These are phyloP conservation scores for Eleginops maclovinus DNA, from an alignment of 2,113 vertebrate genomes.

Conservation along the genomic window DNA sequence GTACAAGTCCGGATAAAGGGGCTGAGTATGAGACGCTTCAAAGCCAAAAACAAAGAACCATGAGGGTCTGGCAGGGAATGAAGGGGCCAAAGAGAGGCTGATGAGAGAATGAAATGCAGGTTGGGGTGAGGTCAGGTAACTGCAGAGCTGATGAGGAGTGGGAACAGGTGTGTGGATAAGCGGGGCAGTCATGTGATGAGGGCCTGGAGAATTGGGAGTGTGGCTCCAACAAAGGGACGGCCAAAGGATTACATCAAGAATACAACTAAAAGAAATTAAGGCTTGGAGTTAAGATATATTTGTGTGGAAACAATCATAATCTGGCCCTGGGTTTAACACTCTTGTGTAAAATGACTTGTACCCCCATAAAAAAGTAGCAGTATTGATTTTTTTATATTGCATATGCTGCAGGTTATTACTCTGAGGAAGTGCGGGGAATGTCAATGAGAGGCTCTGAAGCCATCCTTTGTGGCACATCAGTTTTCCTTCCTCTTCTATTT, in stretches of 20 bases:
- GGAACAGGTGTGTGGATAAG: background rate
- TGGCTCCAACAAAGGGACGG: background rate
- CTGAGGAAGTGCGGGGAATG: background rate
- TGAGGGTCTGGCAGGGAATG: background rate
- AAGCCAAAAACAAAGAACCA: background rate
- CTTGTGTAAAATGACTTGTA: background rate
- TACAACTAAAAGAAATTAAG: too few relatives aligned
- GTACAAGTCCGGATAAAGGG: background rate
- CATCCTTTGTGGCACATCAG: background rate
- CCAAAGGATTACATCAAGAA: too few relatives aligned
- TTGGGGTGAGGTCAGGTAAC: background rate
- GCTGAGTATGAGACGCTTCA: background rate
- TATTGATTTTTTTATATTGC: slow-evolving; percentile 6
- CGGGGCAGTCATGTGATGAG: background rate
- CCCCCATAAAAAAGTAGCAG: background rate
- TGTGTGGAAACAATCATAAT: background rate
- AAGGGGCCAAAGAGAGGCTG: background rate
- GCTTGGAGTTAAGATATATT: background rate
- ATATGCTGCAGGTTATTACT: slow-evolving; percentile 21
- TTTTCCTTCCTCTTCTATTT: background rate
- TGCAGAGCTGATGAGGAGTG: background rate
- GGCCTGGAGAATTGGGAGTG: too few relatives aligned
- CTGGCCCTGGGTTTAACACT: background rate
- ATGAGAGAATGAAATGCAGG: background rate
- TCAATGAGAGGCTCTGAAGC: background rate